A percentile compares a stretch with the other conserved stretches of the same genome.
Conservation (phyloP, 2,113 vertebrate species). For the Saccopteryx leptura region DNA sequence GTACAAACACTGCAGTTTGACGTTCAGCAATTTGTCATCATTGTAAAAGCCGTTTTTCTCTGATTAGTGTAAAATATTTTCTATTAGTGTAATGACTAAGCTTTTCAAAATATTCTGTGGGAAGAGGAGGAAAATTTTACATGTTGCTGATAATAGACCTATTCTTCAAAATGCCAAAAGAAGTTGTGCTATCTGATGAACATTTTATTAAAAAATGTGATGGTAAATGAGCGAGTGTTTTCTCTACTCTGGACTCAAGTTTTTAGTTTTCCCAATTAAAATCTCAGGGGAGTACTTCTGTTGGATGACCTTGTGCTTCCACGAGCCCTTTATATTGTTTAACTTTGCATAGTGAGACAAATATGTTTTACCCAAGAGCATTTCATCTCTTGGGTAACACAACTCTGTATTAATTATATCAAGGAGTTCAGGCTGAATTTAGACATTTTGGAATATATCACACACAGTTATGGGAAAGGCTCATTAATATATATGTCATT, state of each 20-base stretch:
- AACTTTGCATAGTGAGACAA: background rate
- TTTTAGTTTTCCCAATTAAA: background rate
- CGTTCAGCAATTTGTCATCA: constrained; percentile 62
- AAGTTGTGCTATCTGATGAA: constrained; percentile 75
- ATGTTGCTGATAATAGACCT: constrained; percentile 77
- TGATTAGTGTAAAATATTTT: constrained; percentile 74
- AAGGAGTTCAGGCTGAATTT: background rate
- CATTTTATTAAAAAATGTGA: constrained; percentile 73
- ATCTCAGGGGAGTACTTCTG: background rate
- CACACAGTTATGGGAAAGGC: background rate
- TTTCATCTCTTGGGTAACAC: background rate
- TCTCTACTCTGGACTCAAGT: background rate
- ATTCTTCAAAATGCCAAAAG: constrained; percentile 81
- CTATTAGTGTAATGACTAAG: constrained; percentile 72
- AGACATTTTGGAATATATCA: background rate
- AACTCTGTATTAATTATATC: background rate
- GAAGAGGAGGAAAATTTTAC: constrained; percentile 66
- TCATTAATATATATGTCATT: background rate
- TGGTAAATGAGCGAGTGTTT: constrained; percentile 23
- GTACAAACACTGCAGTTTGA: constrained; percentile 32
- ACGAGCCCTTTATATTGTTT: background rate
- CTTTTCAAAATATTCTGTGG: constrained; percentile 70
- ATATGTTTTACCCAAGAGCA: background rate
- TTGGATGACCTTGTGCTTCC: background rate
- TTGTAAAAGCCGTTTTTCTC: constrained; percentile 60